Conservation (phyloP, 2,888 invertebrate genomes). For the Cephus nigrinus region DNA sequence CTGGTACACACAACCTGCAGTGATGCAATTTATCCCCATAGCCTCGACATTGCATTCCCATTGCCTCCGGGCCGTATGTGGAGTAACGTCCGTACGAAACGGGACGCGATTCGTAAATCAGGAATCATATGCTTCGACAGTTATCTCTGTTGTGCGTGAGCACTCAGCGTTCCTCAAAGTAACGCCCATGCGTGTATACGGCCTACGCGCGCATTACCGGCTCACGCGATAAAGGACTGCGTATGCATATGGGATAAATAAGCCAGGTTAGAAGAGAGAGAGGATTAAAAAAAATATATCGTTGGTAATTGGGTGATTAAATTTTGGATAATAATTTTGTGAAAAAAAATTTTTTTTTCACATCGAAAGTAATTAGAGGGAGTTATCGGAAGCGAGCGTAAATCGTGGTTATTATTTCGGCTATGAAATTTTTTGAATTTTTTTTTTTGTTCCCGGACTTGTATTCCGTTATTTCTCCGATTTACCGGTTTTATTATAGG, state of each 20-base stretch:
- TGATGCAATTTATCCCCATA: not conserved
- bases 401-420: not conserved
- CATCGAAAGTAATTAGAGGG: not conserved
- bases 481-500: not conserved
- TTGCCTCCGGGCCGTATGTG: not conserved
- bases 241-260: not conserved
- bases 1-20: not conserved
- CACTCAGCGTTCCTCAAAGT: not conserved
- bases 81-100: not conserved
- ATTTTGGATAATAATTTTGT: not conserved
- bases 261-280: not conserved
- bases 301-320: not conserved
- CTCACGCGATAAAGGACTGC: not conserved
- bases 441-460: not conserved
- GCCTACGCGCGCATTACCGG: not conserved
- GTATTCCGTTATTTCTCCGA: not conserved
- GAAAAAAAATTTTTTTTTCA: not conserved
- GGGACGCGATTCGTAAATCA: constrained; percentile 41
- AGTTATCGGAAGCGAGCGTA: not conserved
- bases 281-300: not conserved
- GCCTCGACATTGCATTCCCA: not conserved
- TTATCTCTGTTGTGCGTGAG: not conserved
- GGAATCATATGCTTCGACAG: constrained; percentile 27
- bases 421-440: not conserved
- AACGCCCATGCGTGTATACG: not conserved